phyloP scores from a whole-genome alignment of 2,888 invertebrate genomes.

The Melipona beecheii region DNA sequence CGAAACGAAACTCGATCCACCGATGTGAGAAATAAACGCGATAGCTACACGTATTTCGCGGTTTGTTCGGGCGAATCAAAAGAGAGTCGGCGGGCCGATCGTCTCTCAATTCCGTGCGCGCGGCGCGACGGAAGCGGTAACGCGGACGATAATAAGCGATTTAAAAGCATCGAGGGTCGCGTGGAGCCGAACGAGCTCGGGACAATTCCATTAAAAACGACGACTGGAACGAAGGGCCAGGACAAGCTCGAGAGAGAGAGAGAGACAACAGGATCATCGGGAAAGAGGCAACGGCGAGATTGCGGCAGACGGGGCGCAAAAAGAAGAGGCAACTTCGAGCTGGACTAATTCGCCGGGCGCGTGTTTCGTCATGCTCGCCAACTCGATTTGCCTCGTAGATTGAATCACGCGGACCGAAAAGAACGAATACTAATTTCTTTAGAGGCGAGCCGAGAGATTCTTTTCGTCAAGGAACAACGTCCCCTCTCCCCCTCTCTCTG shows the following conservation, averaged over 20 bases:
- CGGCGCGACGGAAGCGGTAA: not conserved
- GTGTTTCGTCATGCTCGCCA: constrained; percentile 64
- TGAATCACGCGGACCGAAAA: constrained; percentile 66
- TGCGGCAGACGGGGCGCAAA: constrained; percentile 45
- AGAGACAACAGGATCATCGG: not conserved
- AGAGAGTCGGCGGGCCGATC: too few species aligned
- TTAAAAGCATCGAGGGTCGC: constrained; percentile 63
- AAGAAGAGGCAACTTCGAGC: constrained; percentile 53
- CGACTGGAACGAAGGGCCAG: constrained; percentile 13
- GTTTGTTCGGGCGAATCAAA: too few species aligned
- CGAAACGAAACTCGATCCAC: too few species aligned
- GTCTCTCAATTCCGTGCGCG: too few species aligned
- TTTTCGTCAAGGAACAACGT: constrained; percentile 44
- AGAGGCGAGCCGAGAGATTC: constrained; percentile 51
- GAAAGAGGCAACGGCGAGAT: constrained; percentile 29
- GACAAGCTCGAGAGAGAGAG: not conserved
- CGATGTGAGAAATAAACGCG: too few species aligned
- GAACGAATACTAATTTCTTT: constrained; percentile 69
- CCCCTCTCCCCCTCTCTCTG: not conserved
- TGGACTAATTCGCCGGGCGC: constrained; percentile 63
- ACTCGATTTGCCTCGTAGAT: constrained; percentile 69
- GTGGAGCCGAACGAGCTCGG: constrained; percentile 31
- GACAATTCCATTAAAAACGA: constrained; percentile 53
- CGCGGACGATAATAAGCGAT: constrained; percentile 66
- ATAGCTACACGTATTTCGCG: too few species aligned